Evolutionary conservation across 2,797 vertebrate genomes (phyloP).

Genomic region (Gallinago nigripennis): DNA sequence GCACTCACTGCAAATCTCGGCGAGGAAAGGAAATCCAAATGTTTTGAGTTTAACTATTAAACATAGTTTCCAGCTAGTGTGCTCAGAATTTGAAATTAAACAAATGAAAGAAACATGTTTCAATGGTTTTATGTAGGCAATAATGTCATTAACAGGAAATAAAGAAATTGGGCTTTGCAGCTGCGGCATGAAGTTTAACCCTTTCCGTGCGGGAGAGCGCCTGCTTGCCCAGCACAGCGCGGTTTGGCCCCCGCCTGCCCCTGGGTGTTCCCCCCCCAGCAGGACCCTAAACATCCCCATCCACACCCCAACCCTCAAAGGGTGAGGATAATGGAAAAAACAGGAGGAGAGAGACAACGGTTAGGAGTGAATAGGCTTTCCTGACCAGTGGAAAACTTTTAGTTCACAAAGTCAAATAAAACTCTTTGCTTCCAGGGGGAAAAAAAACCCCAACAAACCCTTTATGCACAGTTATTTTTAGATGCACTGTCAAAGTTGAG

Average conservation of each 20-base stretch:
- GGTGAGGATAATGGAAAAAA: constrained; percentile 1
- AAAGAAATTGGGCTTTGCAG: constrained; percentile 72
- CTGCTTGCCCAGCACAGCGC: background rate
- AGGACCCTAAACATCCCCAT: background rate
- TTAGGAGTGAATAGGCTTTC: background rate
- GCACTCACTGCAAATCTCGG: constrained; percentile 54
- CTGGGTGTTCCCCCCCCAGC: background rate
- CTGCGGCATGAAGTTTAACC: constrained; percentile 72
- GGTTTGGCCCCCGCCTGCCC: background rate
- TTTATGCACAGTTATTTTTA: constrained; percentile 12
- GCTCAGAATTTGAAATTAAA: constrained; percentile 82
- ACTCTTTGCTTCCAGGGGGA: background rate
- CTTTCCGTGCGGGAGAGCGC: constrained; percentile 23
- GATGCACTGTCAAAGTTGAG: background rate
- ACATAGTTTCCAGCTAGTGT: constrained; percentile 81
- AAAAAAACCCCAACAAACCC: background rate
- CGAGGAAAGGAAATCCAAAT: constrained; percentile 76
- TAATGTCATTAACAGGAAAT: constrained; percentile 82
- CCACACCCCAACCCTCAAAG: background rate
- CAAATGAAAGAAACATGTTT: constrained; percentile 85
- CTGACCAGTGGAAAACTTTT: constrained; percentile 11
- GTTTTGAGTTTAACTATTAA: constrained; percentile 83
- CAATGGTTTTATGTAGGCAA: constrained; percentile 77
- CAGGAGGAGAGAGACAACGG: background rate
- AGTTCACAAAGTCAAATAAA: constrained; percentile 26